Percentiles rank a stretch among this genome's conserved stretches.
phyloP scores from a whole-genome alignment of 1,140 invertebrate species.

The Bombus balteatus region DNA sequence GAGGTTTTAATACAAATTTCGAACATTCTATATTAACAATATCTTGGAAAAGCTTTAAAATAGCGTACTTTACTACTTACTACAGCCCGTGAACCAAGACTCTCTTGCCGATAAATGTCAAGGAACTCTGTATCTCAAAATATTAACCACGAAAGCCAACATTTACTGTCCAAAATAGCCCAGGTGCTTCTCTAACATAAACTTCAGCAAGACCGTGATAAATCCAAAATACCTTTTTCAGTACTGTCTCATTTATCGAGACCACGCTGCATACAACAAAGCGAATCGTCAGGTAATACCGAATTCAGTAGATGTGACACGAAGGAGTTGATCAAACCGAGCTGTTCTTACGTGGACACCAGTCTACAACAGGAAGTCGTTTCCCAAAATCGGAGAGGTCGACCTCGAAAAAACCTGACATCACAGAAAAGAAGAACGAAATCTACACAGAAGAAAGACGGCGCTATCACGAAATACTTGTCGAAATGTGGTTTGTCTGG shows the following conservation, averaged over 20 bases:
- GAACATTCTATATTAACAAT: not conserved
- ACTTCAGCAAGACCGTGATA: not conserved
- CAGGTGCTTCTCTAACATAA: not conserved
- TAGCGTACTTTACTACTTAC: too few species aligned
- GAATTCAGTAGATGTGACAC: not conserved
- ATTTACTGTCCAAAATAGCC: too few species aligned
- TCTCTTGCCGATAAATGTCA: not conserved
- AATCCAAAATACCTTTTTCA: conserved; percentile 36
- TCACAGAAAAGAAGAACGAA: rapidly evolving
- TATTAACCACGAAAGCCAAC: not conserved
- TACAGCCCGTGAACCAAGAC: not conserved
- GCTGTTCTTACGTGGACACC: not conserved
- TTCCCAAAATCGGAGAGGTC: not conserved
- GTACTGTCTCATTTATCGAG: conserved; percentile 5
- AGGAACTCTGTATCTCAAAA: not conserved
- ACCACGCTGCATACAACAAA: conserved; percentile 18
- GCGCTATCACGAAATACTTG: not conserved
- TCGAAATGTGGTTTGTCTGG: not conserved
- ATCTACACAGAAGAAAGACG: rapidly evolving
- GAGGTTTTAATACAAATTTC: not conserved
- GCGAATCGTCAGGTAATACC: not conserved
- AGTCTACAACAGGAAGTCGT: not conserved
- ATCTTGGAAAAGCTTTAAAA: not conserved
- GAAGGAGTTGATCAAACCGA: not conserved
- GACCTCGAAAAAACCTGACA: not conserved